phyloP scores from a whole-genome alignment of 2,888 invertebrate species.

The Pherbina coryleti region DNA sequence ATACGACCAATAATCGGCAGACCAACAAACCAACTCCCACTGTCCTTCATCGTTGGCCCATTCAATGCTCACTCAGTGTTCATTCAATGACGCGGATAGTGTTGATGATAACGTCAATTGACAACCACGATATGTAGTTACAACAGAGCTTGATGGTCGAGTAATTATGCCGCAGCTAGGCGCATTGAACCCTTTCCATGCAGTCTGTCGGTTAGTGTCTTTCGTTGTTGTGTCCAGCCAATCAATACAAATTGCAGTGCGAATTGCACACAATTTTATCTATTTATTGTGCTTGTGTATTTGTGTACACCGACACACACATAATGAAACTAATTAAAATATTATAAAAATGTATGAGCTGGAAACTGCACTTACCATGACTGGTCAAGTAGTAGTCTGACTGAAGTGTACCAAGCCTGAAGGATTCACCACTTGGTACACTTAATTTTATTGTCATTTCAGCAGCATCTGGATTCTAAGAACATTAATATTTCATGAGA shows the following conservation, averaged over 20 bases:
- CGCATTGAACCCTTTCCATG: neutral
- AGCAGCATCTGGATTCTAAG: constrained; percentile 44
- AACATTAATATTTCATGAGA: constrained; percentile 60
- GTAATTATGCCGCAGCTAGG: neutral
- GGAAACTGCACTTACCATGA: neutral
- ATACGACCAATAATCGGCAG: neutral
- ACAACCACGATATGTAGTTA: constrained; percentile 31
- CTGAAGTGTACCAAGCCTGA: no score
- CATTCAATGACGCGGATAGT: constrained; percentile 25
- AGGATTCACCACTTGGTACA: neutral
- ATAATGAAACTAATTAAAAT: constrained; percentile 23
- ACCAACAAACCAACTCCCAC: neutral
- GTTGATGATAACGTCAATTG: constrained; percentile 32
- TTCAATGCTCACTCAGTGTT: neutral
- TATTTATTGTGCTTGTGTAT: constrained; percentile 1
- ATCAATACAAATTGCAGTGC: neutral
- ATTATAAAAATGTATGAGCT: neutral
- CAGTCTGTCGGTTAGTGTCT: neutral
- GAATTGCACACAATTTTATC: neutral
- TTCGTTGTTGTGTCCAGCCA: neutral
- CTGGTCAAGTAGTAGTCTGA: no score
- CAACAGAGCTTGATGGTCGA: constrained; percentile 13
- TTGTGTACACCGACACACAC: neutral
- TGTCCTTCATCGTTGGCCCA: neutral
- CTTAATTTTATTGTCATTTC: neutral